Evolutionary conservation across 2,888 invertebrate species (phyloP), one percentile per base, ranked within the genome.

Genomic region (Callyntrura sp.): DNA sequence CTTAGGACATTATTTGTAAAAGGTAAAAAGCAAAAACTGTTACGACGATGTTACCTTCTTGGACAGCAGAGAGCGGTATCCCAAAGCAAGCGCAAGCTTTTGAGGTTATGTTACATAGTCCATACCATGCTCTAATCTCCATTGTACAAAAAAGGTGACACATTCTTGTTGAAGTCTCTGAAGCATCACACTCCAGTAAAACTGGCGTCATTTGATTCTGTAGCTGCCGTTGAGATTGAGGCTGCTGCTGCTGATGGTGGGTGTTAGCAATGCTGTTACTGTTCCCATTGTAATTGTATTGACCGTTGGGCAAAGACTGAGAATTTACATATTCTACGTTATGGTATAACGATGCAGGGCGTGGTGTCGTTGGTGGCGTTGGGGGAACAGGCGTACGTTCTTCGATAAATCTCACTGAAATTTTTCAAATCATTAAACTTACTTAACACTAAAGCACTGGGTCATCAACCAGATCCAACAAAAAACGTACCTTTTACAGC

Each of bases 131-230:
- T 86, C 48, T 81, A n/a, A 84, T 85, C 14, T 90, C 85, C 68
- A 70, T 48, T 45, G 81, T 88, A 62, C 93, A 93, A 35, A 93
- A 93, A 3, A 91, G 28, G 48, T 92, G 89, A 57, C 93, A 93
- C 17, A 88, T 87, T 12, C 23, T 83, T 35, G 90, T 88, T 0
- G 92, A 79, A 8, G 12, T 51, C 11, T 86, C 82, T 11, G 92
- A 89, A 0, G 84, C 91, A 48, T 92, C 92, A 73, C 93, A 93
- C 17, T 90, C 79, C 17, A 93, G 76, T 0, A 90, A 70, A 57
- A 91, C 81, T 62, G 65, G 91, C 65, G 68, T 28, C 55, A 25
- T 28, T 45, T 45, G 83, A 20, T 25, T 28, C 5, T 51, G 60
- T 35, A 20, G 48, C 35, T 5, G 55, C 6, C 55, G 35, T 14